A percentile compares a stretch with the other conserved stretches of the same genome.
These are phyloP conservation scores for Lutjanus argentimaculatus DNA, from an alignment of 2,797 vertebrate species.

Conservation along the genomic window DNA sequence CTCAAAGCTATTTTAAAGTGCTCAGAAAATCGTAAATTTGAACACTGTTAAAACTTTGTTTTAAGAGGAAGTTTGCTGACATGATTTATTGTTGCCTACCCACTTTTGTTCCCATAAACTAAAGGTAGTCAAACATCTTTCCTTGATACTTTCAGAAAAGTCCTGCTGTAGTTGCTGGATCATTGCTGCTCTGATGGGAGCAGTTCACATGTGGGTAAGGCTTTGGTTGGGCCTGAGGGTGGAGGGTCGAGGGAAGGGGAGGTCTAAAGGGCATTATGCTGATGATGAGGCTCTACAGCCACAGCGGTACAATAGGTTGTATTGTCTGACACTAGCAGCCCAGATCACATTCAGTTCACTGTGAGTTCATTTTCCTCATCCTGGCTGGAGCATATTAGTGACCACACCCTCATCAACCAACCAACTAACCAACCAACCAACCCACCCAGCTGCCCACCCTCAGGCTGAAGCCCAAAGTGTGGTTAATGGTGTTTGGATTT, in stretches of 20 bases:
- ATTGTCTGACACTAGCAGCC: conserved; percentile 78
- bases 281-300: conserved; percentile 75
- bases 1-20: neutral
- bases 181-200: conserved; percentile 11
- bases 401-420: conserved; percentile 65
- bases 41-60: neutral
- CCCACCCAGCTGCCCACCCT: conserved; percentile 10
- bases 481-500: conserved; percentile 3
- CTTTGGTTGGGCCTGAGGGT: conserved; percentile 35
- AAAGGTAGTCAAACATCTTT: neutral
- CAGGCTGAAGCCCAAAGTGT: neutral
- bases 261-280: conserved; percentile 77
- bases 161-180: conserved; percentile 2
- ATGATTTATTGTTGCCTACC: neutral
- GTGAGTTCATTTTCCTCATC: conserved; percentile 79
- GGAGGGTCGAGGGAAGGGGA: conserved; percentile 51
- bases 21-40: neutral
- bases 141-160: neutral
- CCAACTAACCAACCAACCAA: conserved; percentile 14
- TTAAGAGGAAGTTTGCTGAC: neutral
- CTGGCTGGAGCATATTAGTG: conserved; percentile 47
- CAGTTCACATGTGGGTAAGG: conserved; percentile 42
- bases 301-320: conserved; percentile 74
- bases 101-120: neutral
- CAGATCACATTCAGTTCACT: conserved; percentile 83